Conservation (phyloP, 1,140 invertebrate genomes). For the Alviniconcha marisindica region DNA sequence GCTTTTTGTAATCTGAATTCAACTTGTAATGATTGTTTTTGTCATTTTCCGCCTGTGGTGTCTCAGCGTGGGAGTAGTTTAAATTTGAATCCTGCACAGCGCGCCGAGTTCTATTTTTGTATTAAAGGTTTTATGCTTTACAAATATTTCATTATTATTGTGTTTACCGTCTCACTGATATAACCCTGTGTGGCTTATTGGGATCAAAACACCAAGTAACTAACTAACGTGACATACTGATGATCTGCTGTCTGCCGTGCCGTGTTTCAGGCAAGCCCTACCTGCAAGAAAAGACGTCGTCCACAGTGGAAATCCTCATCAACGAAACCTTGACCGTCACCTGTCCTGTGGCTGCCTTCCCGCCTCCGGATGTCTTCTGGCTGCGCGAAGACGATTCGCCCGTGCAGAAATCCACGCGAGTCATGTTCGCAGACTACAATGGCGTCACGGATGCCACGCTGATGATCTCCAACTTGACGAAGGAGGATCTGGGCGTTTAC, state of each 20-base stretch:
- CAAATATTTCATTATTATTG: no score
- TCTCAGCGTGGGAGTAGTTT: no score
- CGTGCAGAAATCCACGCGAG: background rate
- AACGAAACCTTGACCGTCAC: slow-evolving; percentile 15
- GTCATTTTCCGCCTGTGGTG: background rate
- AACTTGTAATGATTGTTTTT: no score
- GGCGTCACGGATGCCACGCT: slow-evolving; percentile 6
- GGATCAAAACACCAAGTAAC: no score
- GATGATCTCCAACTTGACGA: background rate
- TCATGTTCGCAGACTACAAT: background rate
- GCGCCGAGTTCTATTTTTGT: no score
- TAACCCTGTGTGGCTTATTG: no score
- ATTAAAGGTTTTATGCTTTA: no score
- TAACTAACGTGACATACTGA: no score
- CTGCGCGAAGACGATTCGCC: slow-evolving; percentile 1
- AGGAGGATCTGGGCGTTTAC: slow-evolving; percentile 19
- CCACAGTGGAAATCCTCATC: background rate
- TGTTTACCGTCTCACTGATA: no score
- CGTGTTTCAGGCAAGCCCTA: slow-evolving; percentile 17
- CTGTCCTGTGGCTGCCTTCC: slow-evolving; percentile 26
- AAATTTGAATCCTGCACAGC: no score
- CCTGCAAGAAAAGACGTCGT: background rate
- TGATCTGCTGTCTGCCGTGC: no score
- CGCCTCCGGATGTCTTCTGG: slow-evolving; percentile 22
- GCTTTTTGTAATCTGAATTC: no score